Evolutionary conservation across 2,888 invertebrate species (phyloP).

Genomic region (Punctoribates punctum): DNA sequence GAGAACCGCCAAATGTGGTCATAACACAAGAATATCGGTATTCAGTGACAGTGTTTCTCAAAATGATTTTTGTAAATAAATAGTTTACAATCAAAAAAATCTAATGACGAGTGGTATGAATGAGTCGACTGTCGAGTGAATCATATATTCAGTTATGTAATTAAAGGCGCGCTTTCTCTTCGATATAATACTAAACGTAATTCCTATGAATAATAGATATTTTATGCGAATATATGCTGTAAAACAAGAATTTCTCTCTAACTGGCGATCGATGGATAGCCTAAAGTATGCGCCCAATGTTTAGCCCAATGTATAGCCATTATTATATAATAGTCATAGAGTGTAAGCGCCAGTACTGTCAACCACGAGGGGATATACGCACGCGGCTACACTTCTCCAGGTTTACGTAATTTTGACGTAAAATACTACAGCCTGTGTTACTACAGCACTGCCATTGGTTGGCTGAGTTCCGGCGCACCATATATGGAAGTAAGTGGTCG

Average conservation of each 20-base stretch:
- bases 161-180: not conserved
- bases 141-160: not conserved
- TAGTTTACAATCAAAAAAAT: not conserved
- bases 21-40: not conserved
- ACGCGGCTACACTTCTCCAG: conserved; percentile 3
- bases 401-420: conserved; percentile 46
- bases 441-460: conserved; percentile 46
- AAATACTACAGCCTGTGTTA: conserved; percentile 36
- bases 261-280: too few relatives aligned
- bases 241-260: too few relatives aligned
- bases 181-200: not conserved
- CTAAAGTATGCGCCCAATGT: not conserved
- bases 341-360: not conserved
- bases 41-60: not conserved
- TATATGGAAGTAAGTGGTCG: conserved; percentile 47
- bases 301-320: not conserved
- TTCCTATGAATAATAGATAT: not conserved
- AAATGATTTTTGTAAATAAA: not conserved
- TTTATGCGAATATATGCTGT: not conserved
- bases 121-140: too few relatives aligned
- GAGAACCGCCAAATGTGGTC: not conserved
- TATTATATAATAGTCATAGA: not conserved
- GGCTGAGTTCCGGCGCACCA: conserved; percentile 47
- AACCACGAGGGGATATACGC: conserved; percentile 35
- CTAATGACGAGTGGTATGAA: not conserved